Percentiles rank a stretch among this genome's conserved stretches.
Evolutionary conservation across 2,797 vertebrate species (phyloP).

Genomic region (Nasua narica): DNA sequence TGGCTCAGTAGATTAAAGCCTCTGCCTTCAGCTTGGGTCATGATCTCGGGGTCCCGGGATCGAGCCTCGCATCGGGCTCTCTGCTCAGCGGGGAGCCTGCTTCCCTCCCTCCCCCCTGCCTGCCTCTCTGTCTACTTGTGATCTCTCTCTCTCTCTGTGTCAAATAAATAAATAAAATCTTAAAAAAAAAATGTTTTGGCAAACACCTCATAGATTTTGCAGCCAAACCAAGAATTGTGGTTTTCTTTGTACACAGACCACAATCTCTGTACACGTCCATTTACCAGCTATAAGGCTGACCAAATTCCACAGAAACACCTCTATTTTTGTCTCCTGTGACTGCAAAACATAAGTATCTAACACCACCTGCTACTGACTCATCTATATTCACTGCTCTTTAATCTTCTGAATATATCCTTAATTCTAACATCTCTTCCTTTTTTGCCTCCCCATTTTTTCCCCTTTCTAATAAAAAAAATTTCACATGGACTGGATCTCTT

Average conservation of each 20-base stretch:
- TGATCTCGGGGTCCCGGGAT: too few relatives aligned
- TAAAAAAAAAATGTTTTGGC: neutral
- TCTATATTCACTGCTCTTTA: neutral
- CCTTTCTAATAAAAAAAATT: slow-evolving; percentile 18
- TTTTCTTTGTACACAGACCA: neutral
- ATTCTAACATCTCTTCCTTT: neutral
- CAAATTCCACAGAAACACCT: neutral
- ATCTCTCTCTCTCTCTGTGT: too few relatives aligned
- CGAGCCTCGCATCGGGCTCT: too few relatives aligned
- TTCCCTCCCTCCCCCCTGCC: too few relatives aligned
- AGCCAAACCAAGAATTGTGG: neutral
- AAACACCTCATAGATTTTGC: neutral
- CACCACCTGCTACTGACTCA: neutral
- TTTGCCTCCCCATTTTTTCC: neutral
- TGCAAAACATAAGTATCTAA: slow-evolving; percentile 16
- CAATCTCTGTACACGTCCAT: neutral
- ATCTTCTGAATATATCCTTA: neutral
- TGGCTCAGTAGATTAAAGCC: too few relatives aligned
- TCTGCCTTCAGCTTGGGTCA: too few relatives aligned
- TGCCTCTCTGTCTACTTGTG: too few relatives aligned
- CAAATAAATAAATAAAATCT: too few relatives aligned
- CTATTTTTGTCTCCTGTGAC: neutral
- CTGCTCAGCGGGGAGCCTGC: too few relatives aligned
- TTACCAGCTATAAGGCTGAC: neutral
- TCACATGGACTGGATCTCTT: neutral